Percentiles rank a stretch among this genome's conserved stretches.
These are phyloP conservation scores for Sylvietta virens DNA, from an alignment of 2,113 vertebrate genomes.

Conservation along the genomic window DNA sequence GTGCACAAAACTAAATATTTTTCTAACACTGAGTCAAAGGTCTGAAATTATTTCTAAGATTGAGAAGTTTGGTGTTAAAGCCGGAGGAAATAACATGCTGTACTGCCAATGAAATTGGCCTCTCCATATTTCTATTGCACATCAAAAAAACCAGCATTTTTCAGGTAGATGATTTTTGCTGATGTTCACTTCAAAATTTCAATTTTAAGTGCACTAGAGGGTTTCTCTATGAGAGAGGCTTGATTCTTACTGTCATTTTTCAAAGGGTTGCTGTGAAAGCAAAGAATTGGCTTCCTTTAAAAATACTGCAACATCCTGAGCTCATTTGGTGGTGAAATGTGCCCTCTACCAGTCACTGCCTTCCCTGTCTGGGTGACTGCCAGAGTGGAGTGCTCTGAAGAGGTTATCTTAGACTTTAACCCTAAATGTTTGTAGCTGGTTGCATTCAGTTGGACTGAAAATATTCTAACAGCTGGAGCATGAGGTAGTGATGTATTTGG, in stretches of 20 bases:
- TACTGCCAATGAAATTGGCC: neutral
- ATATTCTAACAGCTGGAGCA: neutral
- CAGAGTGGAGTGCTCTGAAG: neutral
- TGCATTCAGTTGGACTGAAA: neutral
- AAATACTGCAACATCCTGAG: neutral
- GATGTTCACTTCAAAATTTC: neutral
- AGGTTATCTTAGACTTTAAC: neutral
- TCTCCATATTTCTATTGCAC: neutral
- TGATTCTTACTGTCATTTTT: neutral
- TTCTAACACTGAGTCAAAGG: neutral
- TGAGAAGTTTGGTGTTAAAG: neutral
- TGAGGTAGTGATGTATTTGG: neutral
- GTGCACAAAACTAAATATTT: neutral
- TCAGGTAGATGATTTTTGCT: neutral
- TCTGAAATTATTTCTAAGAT: neutral
- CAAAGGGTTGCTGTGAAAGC: neutral
- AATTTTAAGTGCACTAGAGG: neutral
- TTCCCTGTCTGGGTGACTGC: neutral
- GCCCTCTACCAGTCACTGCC: neutral
- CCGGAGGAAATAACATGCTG: neutral
- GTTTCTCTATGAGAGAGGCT: neutral
- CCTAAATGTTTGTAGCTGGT: neutral
- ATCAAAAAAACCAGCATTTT: neutral
- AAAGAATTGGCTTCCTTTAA: neutral
- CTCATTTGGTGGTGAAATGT: neutral